Conservation (phyloP, 2,797 vertebrate species). For the Helarctos malayanus region DNA sequence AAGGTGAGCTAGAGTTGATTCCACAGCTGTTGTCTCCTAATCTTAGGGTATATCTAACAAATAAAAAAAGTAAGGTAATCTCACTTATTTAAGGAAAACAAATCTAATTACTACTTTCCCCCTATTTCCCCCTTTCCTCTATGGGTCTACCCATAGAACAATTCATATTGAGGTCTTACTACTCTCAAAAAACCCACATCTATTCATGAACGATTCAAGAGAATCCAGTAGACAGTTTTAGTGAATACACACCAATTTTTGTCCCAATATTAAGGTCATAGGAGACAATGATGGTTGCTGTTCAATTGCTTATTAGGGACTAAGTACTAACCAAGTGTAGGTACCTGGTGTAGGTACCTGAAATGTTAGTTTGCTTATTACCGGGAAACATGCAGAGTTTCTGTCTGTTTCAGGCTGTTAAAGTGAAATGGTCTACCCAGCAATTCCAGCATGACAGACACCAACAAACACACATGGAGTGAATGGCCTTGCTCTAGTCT, state of each 20-base stretch:
- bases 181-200: neutral
- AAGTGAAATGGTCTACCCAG: neutral
- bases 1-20: neutral
- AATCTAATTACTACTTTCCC: neutral
- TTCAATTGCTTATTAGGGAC: neutral
- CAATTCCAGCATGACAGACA: neutral
- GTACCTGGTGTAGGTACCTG: neutral
- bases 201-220: conserved; percentile 5
- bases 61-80: neutral
- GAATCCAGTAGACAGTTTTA: neutral
- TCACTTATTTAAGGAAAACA: conserved; percentile 20
- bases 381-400: neutral
- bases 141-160: neutral
- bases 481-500: conserved; percentile 71
- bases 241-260: neutral
- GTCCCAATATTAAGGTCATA: neutral
- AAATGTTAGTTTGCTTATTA: conserved; percentile 16
- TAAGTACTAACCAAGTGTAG: neutral
- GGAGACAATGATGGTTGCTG: neutral
- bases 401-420: neutral
- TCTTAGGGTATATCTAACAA: neutral
- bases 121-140: neutral
- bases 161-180: neutral
- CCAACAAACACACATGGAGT: conserved; percentile 39
- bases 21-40: neutral